Evolutionary conservation across 2,888 invertebrate species (phyloP), one percentile per base, ranked within the genome.

Genomic region (Phrixothrix hirtus): DNA sequence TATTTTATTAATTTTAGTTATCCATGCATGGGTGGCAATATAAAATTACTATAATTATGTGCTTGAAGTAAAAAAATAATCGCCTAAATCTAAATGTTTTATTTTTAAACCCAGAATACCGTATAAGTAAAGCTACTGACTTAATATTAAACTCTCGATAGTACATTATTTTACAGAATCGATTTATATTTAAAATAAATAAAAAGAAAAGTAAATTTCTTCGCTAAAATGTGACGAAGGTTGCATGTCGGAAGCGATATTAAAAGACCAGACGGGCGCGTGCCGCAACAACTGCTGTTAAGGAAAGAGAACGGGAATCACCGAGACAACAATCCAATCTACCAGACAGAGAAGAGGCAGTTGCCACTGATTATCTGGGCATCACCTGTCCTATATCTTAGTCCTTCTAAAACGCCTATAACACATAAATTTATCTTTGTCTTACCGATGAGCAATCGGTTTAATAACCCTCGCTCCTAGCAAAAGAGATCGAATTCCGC

Each of bases 211-310:
- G 41, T 50, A 45, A 37, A 17, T 44, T 35, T 11, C 32, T 35
- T 32, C 38, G 13, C 37, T 36, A 29, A 2, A n/a, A 47, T 46
- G 41, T 49, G 55, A 57, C 50, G 56, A 47, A 59, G 57, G 57
- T 58, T 44, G 57, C 55, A 43, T 56, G 57, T 57, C 47, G 47
- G 38, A 47, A 48, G 53, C 49, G 65, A 61, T 63, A 65, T 64
- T 60, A 61, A 62, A 61, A 52, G 35, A 60, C 64, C 62, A 64
- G 63, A 60, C 68, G 64, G 68, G 66, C 69, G 69, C 70, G 70
- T 68, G 70, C 70, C 69, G 60, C 49, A 59, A 65, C 69, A 70
- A 68, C 69, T 68, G 70, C 66, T 61, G 63, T 65, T 63, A n/a
- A 61, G 69, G 38, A 52, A 68, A 64, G 68, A 69, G 68, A 69